phyloP scores from a whole-genome alignment of 2,888 invertebrate genomes.

The Drosophila ustulata region DNA sequence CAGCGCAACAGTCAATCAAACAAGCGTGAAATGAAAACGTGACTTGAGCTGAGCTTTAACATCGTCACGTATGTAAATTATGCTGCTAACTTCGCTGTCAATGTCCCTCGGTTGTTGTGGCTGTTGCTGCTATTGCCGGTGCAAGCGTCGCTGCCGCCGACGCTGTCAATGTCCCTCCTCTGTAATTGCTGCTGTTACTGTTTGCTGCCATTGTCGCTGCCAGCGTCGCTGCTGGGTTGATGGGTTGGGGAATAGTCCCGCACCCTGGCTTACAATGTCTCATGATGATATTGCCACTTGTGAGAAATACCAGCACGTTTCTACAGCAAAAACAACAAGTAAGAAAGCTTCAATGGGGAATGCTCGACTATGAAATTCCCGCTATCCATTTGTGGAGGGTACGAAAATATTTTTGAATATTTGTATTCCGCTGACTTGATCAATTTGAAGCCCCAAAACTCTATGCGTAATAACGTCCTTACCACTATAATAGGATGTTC shows the following conservation, averaged over 20 bases:
- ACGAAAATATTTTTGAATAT: too few relatives aligned
- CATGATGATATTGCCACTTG: conserved; percentile 48
- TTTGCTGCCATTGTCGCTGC: background rate
- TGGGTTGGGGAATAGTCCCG: conserved; percentile 32
- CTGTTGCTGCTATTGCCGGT: conserved; percentile 35
- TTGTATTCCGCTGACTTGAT: too few relatives aligned
- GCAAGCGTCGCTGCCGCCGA: conserved; percentile 51
- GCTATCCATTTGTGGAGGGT: too few relatives aligned
- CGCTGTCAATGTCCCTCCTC: conserved; percentile 48
- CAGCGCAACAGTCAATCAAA: conserved; percentile 43
- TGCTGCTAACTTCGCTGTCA: conserved; percentile 55
- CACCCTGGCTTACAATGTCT: conserved; percentile 49
- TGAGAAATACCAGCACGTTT: conserved; percentile 82
- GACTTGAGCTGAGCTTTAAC: conserved; percentile 78
- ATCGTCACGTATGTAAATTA: conserved; percentile 81
- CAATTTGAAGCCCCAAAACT: too few relatives aligned
- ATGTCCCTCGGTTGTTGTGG: conserved; percentile 14
- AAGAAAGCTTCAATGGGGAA: too few relatives aligned
- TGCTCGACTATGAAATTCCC: too few relatives aligned
- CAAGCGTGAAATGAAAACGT: conserved; percentile 77
- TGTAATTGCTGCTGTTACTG: conserved; percentile 8
- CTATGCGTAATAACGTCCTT: too few relatives aligned
- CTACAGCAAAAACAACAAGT: conserved; percentile 36
- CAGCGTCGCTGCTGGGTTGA: background rate
- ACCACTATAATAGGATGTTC: too few relatives aligned